Base-by-base conservation (phyloP, 1,140 invertebrate species). In the Pseudomyrmex pallidus region DNA sequence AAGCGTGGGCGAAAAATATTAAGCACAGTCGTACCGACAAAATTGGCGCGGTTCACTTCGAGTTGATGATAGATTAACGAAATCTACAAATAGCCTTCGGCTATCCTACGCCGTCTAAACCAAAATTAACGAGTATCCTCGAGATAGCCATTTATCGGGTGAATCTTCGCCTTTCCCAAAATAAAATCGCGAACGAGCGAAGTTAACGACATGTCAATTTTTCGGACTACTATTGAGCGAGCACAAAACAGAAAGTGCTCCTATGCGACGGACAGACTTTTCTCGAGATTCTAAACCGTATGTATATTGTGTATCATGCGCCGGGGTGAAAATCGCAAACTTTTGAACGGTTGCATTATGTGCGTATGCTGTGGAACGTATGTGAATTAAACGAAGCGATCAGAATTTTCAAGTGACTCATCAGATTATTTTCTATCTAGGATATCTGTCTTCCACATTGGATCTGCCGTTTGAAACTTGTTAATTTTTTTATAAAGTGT, bases 1-100 rank as follows among this genome's bases (percentile, higher is more conserved):
- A 97, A 91, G 97, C 98, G 8, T 98, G 97, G 97, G 98, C 98
- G 64, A 96, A 95, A 87, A 98, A 98, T 93, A 98, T 99, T 76
- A 93, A 95, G 12, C 97, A 98, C 90, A 96, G 97, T 92, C 95
- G 97, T 74, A 95, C 96, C 90, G 97, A 98, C n/a, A 95, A 96
- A 88, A 94, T 97, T 50, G 98, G 98, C 25, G 96, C 97, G 48
- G 97, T 98, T 17, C 97, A 98, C 92, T 98, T 98, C 92, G 98
- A 98, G 94, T 93, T 99, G 50, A 95, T 98, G 94, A 96, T 98
- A 85, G 98, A 98, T 95, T 98, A 97, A 95, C 72, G 20, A 57
- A 44, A 63, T 67, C 46, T 76, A 17, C 48, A 52, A 68, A 57
- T 15, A 10, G 63, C 46, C 66, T 57, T 57, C 44, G 68, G 35